These are phyloP conservation scores for Microplitis deprimator DNA, from an alignment of 2,888 invertebrate genomes.

Conservation along the genomic window DNA sequence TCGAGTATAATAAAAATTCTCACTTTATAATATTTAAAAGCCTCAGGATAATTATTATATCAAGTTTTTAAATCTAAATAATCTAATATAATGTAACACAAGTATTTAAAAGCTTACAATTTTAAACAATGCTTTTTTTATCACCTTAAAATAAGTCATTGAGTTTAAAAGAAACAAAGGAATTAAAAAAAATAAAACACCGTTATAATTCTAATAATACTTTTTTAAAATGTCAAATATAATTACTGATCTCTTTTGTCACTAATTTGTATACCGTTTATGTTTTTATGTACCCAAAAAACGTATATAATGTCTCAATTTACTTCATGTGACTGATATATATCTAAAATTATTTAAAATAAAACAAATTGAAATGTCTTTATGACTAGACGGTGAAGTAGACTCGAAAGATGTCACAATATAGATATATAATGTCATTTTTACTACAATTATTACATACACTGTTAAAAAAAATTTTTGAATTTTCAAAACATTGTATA, in stretches of 20 bases:
- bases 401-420: too few species aligned
- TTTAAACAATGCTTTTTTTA: neutral
- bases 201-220: neutral
- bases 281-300: constrained; percentile 4
- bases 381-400: too few species aligned
- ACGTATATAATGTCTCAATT: neutral
- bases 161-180: constrained; percentile 4
- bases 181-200: neutral
- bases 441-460: too few species aligned
- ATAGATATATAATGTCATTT: too few species aligned
- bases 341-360: neutral
- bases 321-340: neutral
- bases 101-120: neutral
- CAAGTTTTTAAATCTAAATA: neutral
- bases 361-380: neutral
- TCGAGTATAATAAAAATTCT: too few species aligned
- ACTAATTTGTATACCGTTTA: neutral
- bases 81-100: neutral
- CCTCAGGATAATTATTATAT: too few species aligned
- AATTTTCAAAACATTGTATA: too few species aligned
- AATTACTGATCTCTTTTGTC: neutral
- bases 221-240: too few species aligned
- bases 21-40: too few species aligned
- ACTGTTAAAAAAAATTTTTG: too few species aligned
- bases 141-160: neutral